Evolutionary conservation across 2,113 vertebrate species (phyloP), one percentile per base, ranked within the genome.

Genomic region (Xenopus laevis): DNA sequence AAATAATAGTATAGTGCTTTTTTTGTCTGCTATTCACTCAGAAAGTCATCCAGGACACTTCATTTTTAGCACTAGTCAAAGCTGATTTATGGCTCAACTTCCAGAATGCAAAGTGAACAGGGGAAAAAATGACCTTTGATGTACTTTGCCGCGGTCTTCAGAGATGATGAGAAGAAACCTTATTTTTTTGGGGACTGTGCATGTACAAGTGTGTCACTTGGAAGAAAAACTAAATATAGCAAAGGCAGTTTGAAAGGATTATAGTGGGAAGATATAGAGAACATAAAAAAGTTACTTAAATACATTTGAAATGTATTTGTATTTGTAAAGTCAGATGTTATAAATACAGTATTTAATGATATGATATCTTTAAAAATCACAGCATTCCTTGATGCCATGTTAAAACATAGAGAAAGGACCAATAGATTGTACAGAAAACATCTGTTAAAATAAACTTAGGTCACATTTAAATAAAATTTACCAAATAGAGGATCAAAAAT

Each of bases 71-170:
- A 64, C 67, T 46, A 77, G 67, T 77, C 66, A 70, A 15, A 64
- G 74, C 10, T 64, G 50, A 70, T 77, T 77, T 70, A 70, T 70
- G 55, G 20, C 65, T 46, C 17, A 57, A 45, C 66, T 64, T 27
- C 20, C 30, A 70, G 30, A 77, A 77, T 70, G 59, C 60, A 57
- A 77, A 77, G 58, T 77, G 67, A 77, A 55, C 16, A 62, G 62
- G 62, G 65, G 23, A 62, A 61, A 64, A 64, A 64, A 45, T 77
- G 74, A 77, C 74, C 74, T 77, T 77, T 77, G 67, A 77, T 61
- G 59, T 77, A 15, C 67, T 53, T 57, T 53, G 63, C 59, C 46
- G 18, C 13, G 64, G 74, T 77, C 65, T 75, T 21, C 73, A 46
- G 17, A 46, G 46, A 52, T 53, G 57, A 67, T 44, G 18, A 63